A percentile compares a stretch with the other conserved stretches of the same genome.
Conservation (phyloP, 2,113 vertebrate genomes). For the Xyliphius kryptos region DNA sequence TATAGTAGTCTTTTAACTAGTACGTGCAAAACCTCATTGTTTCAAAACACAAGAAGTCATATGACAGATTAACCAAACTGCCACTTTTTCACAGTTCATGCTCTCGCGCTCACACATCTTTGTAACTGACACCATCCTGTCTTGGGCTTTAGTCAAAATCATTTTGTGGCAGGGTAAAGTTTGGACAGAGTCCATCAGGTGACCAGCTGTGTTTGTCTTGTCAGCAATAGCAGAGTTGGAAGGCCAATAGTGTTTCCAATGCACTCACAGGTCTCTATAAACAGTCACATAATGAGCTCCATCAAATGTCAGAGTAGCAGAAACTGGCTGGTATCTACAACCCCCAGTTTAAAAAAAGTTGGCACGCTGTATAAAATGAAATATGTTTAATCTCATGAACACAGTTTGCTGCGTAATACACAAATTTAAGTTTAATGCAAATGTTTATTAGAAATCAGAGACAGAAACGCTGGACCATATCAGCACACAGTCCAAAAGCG, state of each 20-base stretch:
- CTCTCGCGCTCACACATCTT: neutral
- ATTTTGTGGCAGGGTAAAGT: constrained; percentile 36
- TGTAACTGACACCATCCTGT: neutral
- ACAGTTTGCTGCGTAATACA: too few species aligned
- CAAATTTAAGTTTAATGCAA: too few species aligned
- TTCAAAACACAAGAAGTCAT: constrained; percentile 33
- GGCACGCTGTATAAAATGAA: too few species aligned
- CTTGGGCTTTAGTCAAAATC: constrained; percentile 8
- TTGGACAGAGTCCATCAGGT: constrained; percentile 49
- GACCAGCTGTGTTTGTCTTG: constrained; percentile 57
- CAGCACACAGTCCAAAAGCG: too few species aligned
- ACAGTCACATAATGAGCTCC: too few species aligned
- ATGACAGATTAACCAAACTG: constrained; percentile 3
- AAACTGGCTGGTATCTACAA: too few species aligned
- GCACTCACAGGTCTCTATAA: constrained; percentile 10
- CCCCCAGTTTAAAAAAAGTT: too few species aligned
- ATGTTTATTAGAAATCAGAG: too few species aligned
- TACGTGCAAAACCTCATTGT: constrained; percentile 35
- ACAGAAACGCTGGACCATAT: too few species aligned
- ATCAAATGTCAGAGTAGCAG: too few species aligned
- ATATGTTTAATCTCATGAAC: too few species aligned
- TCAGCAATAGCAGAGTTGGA: constrained; percentile 34
- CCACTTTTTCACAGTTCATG: constrained; percentile 10
- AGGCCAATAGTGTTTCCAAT: constrained; percentile 11
- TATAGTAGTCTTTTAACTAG: constrained; percentile 33